phyloP scores from a whole-genome alignment of 1,140 invertebrate genomes.

The Philotrypesis tridentata region DNA sequence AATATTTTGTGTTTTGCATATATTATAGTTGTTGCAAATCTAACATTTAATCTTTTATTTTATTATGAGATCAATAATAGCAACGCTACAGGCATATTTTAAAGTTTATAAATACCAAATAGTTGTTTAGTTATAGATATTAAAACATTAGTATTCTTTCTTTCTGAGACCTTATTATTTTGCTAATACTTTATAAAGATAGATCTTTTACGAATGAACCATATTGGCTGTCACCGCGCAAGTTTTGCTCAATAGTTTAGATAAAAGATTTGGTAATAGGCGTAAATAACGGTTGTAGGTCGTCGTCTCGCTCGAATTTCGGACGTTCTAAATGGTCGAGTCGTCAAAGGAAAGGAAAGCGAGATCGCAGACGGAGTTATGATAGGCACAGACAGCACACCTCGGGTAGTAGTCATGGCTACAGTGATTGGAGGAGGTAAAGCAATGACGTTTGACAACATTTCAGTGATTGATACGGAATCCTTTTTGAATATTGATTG shows the following conservation, averaged over 20 bases:
- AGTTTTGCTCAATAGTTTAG: background rate
- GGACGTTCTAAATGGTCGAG: slow-evolving; percentile 58
- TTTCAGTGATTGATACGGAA: slow-evolving; percentile 19
- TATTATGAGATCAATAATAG: too few relatives aligned
- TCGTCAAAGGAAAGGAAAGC: slow-evolving; percentile 48
- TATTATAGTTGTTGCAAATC: too few relatives aligned
- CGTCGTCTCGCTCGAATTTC: slow-evolving; percentile 60
- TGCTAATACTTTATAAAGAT: too few relatives aligned
- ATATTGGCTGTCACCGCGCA: background rate
- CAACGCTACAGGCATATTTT: too few relatives aligned
- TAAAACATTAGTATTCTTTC: too few relatives aligned
- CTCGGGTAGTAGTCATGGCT: slow-evolving; percentile 51
- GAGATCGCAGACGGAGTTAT: slow-evolving; percentile 53
- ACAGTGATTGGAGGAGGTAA: slow-evolving; percentile 62
- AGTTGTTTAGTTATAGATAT: too few relatives aligned
- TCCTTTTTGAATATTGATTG: background rate
- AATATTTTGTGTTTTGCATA: too few relatives aligned
- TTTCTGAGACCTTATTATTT: too few relatives aligned
- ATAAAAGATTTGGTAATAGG: slow-evolving; percentile 2
- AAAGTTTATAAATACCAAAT: too few relatives aligned
- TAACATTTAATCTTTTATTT: too few relatives aligned
- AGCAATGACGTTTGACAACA: slow-evolving; percentile 36
- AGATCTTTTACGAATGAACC: background rate
- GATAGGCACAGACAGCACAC: slow-evolving; percentile 57
- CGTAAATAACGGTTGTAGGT: slow-evolving; percentile 57